Conservation (phyloP, 2,797 vertebrate species). For the Pterois miles region DNA sequence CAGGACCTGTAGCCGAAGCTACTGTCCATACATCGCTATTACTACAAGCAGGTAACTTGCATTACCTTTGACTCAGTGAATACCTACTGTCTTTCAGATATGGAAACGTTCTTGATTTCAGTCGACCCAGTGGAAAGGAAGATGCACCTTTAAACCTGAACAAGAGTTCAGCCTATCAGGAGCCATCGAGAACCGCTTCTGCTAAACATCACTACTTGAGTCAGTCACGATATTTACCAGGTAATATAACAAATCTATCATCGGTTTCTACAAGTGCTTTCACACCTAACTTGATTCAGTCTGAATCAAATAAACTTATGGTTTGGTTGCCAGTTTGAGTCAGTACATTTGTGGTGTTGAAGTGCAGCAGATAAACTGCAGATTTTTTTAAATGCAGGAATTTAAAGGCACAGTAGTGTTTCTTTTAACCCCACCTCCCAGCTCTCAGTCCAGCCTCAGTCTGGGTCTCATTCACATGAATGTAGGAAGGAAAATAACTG, state of each 20-base stretch:
- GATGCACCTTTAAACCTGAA: conserved; percentile 86
- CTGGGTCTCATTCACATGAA: too few species aligned
- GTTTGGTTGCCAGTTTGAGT: not conserved
- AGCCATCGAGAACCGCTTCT: conserved; percentile 85
- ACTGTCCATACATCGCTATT: not conserved
- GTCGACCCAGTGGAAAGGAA: conserved; percentile 80
- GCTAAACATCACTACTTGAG: conserved; percentile 94
- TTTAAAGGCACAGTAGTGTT: too few species aligned
- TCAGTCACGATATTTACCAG: conserved; percentile 94
- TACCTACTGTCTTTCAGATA: conserved; percentile 77
- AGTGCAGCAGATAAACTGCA: not conserved
- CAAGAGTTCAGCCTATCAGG: conserved; percentile 79
- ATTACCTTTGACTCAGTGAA: not conserved
- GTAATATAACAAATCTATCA: conserved; percentile 70
- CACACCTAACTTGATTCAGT: not conserved
- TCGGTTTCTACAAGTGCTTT: not conserved
- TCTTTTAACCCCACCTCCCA: too few species aligned
- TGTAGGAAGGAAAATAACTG: too few species aligned
- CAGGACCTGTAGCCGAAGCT: not conserved
- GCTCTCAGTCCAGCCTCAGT: too few species aligned
- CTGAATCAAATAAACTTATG: not conserved
- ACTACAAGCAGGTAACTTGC: not conserved
- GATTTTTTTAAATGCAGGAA: not conserved
- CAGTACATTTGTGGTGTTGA: not conserved
- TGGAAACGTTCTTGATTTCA: conserved; percentile 90